Conservation (phyloP, 2,797 vertebrate species). For the Peromyscus aztecus region DNA sequence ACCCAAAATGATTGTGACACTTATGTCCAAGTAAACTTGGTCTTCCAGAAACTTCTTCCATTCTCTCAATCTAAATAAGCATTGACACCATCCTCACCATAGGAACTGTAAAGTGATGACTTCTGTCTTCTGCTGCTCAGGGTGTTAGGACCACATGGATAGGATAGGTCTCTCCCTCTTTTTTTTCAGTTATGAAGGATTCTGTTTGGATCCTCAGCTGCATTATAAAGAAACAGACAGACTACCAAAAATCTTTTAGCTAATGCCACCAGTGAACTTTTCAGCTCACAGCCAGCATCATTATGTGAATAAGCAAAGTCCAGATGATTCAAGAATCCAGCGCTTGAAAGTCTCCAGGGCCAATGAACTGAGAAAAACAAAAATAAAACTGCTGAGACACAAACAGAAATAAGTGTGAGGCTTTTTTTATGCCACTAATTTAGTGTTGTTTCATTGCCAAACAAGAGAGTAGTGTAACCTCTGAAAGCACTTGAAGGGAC, state of each 20-base stretch:
- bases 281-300: not conserved
- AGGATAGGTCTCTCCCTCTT: too few relatives aligned
- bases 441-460: not conserved
- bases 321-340: not conserved
- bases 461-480: not conserved
- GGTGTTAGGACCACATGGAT: too few relatives aligned
- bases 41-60: not conserved
- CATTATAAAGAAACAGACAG: not conserved
- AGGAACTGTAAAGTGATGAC: not conserved
- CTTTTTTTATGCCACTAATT: not conserved
- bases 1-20: not conserved
- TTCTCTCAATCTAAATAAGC: not conserved
- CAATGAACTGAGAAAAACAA: not conserved
- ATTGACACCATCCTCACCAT: not conserved
- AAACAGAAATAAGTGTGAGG: not conserved
- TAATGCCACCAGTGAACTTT: not conserved
- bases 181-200: not conserved
- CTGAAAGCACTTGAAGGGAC: not conserved
- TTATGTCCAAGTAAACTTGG: not conserved
- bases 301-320: not conserved
- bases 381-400: not conserved
- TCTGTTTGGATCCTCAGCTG: too few relatives aligned
- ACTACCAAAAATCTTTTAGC: not conserved
- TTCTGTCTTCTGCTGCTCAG: not conserved
- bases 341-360: not conserved